These are phyloP conservation scores for Trematocara macrostoma DNA, from an alignment of 2,113 vertebrate species.

Conservation along the genomic window DNA sequence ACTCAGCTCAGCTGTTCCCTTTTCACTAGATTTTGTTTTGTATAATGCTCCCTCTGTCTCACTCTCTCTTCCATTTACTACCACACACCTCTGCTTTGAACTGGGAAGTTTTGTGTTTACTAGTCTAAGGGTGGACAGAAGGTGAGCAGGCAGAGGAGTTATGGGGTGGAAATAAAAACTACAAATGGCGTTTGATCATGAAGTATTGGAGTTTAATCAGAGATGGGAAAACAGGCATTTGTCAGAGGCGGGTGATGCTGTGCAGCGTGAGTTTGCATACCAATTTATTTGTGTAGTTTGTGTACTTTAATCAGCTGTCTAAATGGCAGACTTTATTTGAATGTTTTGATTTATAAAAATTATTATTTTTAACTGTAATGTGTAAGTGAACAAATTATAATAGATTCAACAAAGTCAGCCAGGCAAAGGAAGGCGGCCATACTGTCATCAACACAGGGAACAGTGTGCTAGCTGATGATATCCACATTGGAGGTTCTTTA, in stretches of 20 bases:
- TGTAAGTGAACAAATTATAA: neutral
- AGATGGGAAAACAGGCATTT: neutral
- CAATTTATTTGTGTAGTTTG: neutral
- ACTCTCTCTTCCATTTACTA: neutral
- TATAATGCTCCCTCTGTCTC: neutral
- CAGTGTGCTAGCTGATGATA: neutral
- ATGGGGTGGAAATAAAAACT: neutral
- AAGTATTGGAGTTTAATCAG: constrained; percentile 42
- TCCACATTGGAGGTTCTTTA: neutral
- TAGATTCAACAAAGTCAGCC: neutral
- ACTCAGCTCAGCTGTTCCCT: neutral
- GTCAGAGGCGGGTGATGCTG: neutral
- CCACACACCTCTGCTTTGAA: neutral
- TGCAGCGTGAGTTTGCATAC: neutral
- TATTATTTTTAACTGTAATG: neutral
- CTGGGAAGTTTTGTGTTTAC: neutral
- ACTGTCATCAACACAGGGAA: neutral
- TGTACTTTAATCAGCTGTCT: neutral
- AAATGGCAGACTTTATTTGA: neutral
- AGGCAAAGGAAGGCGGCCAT: neutral
- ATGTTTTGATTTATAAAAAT: neutral
- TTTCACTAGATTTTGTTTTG: neutral
- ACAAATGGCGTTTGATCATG: neutral
- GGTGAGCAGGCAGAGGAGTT: neutral
- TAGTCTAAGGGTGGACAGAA: neutral